phyloP scores from a whole-genome alignment of 1,140 invertebrate species.

The Campoletis sonorensis region DNA sequence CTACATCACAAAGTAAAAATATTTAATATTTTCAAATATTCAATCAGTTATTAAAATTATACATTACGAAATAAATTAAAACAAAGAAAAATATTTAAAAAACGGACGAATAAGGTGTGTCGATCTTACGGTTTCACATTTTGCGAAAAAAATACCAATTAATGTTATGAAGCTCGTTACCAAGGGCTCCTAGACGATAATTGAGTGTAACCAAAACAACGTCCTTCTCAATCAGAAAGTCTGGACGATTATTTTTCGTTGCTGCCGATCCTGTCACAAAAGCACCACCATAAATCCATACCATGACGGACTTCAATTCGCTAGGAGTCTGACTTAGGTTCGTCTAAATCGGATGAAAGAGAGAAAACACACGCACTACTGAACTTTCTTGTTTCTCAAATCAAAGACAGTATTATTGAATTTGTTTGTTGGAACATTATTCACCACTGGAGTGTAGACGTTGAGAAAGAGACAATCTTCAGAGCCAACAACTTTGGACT shows the following conservation, averaged over 20 bases:
- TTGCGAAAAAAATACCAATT: no score
- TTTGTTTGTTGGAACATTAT: background rate
- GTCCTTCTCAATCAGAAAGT: slow-evolving; percentile 70
- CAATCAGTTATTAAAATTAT: no score
- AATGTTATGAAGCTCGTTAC: slow-evolving; percentile 34
- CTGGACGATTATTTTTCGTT: slow-evolving; percentile 58
- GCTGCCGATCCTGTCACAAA: slow-evolving; percentile 66
- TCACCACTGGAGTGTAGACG: slow-evolving; percentile 55
- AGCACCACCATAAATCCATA: slow-evolving; percentile 79
- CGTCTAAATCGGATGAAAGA: background rate
- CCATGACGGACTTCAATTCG: slow-evolving; percentile 70
- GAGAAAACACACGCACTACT: no score
- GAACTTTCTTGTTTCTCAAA: no score
- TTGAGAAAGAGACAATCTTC: slow-evolving; percentile 62
- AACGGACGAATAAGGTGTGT: no score
- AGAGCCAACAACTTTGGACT: slow-evolving; percentile 42
- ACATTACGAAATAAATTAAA: no score
- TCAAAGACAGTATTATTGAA: no score
- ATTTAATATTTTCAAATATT: no score
- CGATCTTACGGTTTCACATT: no score
- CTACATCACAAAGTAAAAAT: no score
- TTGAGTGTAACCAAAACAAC: slow-evolving; percentile 76
- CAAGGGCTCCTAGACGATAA: slow-evolving; percentile 72
- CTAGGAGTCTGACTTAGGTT: background rate
- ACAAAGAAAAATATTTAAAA: no score